These are phyloP conservation scores for Hydrotaea cyrtoneurina DNA, from an alignment of 2,888 invertebrate genomes.

Conservation along the genomic window DNA sequence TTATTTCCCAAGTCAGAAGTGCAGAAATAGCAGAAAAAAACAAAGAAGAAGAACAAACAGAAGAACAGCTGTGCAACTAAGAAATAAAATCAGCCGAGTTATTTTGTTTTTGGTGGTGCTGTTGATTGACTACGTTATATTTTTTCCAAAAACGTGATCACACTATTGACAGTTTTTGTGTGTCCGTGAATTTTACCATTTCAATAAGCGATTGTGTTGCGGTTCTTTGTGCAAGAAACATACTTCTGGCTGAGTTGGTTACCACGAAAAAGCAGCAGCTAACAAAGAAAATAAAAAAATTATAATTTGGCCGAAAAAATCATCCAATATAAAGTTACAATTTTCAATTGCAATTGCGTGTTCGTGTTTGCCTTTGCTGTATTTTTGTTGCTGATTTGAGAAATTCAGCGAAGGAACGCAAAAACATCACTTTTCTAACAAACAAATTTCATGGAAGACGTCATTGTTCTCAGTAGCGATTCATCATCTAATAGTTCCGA, in stretches of 20 bases:
- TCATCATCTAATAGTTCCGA: conserved; percentile 71
- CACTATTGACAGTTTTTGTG: not conserved
- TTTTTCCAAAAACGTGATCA: not conserved
- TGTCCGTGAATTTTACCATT: not conserved
- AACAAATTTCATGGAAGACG: conserved; percentile 72
- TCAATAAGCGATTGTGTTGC: not conserved
- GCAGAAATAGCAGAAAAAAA: not conserved
- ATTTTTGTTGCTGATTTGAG: too few relatives aligned
- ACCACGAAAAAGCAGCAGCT: too few relatives aligned
- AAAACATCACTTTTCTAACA: not conserved
- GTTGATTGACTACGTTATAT: too few relatives aligned
- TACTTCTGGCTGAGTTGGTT: not conserved
- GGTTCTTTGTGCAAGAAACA: not conserved
- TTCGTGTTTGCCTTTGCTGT: not conserved
- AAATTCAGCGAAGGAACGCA: not conserved
- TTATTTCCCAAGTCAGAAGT: too few relatives aligned
- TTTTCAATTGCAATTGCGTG: not conserved
- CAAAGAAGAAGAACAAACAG: not conserved
- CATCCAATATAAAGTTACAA: too few relatives aligned
- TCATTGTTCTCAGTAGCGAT: conserved; percentile 73
- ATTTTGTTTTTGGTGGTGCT: not conserved
- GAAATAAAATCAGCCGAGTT: not conserved
- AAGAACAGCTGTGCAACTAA: not conserved
- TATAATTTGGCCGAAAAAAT: not conserved
- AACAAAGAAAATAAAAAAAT: not conserved